phyloP scores from a whole-genome alignment of 1,140 invertebrate species.

The Drosophila guanche region DNA sequence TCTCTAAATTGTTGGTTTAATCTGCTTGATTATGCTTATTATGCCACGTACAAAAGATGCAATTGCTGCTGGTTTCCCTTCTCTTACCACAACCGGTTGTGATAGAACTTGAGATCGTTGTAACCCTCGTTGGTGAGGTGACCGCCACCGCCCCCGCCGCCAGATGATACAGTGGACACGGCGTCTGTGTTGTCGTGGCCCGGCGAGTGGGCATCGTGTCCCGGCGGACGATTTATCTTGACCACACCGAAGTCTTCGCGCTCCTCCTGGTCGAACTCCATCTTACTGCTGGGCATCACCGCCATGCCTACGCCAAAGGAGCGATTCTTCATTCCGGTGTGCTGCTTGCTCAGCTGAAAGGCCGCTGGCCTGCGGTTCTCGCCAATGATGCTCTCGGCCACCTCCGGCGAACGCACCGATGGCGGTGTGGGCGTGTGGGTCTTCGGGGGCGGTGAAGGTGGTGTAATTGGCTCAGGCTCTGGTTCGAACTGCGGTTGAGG shows the following conservation, averaged over 20 bases:
- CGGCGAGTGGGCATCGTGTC: constrained; percentile 65
- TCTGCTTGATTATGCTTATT: constrained; percentile 39
- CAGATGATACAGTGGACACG: constrained; percentile 67
- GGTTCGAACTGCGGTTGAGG: constrained; percentile 45
- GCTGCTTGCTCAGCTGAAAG: constrained; percentile 81
- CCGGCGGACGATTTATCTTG: constrained; percentile 78
- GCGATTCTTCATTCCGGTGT: constrained; percentile 82
- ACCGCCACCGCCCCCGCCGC: constrained; percentile 30
- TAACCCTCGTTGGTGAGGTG: constrained; percentile 86
- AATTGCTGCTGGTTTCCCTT: constrained; percentile 1
- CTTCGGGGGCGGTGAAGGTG: constrained; percentile 50
- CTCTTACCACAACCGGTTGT: constrained; percentile 86
- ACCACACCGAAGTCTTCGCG: constrained; percentile 79
- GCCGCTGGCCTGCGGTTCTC: constrained; percentile 60
- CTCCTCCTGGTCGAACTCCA: constrained; percentile 80
- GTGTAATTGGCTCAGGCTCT: constrained; percentile 39
- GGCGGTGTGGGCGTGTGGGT: constrained; percentile 61
- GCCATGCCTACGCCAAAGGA: constrained; percentile 79
- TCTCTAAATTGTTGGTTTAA: constrained; percentile 32
- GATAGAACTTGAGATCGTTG: constrained; percentile 87
- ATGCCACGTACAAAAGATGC: constrained; percentile 64
- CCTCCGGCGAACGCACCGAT: constrained; percentile 55
- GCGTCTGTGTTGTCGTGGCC: constrained; percentile 67
- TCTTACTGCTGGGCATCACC: constrained; percentile 77
- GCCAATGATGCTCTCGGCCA: constrained; percentile 67